Evolutionary conservation across 2,113 vertebrate genomes (phyloP).

Genomic region (Pelecanus crispus): DNA sequence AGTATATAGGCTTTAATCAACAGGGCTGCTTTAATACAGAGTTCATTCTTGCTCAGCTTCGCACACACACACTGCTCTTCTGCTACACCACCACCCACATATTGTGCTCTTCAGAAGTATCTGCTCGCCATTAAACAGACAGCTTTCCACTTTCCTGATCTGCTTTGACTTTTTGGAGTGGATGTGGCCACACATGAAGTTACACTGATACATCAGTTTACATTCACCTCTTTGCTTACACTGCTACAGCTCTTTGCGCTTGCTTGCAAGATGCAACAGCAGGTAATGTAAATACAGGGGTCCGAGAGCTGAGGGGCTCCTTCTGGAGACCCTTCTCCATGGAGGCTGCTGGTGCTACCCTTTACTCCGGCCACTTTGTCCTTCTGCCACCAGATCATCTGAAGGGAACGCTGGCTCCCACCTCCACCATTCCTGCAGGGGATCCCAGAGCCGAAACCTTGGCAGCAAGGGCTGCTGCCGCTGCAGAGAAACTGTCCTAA

Average conservation of each 20-base stretch:
- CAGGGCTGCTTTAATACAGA: not conserved
- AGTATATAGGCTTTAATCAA: not conserved
- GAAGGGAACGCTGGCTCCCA: fast-evolving
- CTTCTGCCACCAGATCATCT: not conserved
- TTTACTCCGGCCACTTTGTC: not conserved
- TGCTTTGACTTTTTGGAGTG: not conserved
- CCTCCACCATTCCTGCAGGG: fast-evolving
- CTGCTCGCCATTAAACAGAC: not conserved
- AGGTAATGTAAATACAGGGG: not conserved
- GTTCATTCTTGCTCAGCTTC: not conserved
- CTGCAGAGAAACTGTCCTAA: not conserved
- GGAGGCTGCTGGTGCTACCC: fast-evolving
- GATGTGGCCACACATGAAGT: constrained; percentile 29
- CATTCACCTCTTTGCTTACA: not conserved
- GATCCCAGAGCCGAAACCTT: not conserved
- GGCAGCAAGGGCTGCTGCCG: not conserved
- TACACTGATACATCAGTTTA: not conserved
- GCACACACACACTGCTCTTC: not conserved
- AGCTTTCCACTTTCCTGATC: not conserved
- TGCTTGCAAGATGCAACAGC: not conserved
- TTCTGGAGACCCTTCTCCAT: not conserved
- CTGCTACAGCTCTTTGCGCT: not conserved
- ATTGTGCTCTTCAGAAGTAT: not conserved
- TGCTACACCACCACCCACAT: not conserved
- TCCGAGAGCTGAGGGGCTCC: not conserved